phyloP scores from a whole-genome alignment of 2,113 vertebrate species.

The Clarias batrachus region DNA sequence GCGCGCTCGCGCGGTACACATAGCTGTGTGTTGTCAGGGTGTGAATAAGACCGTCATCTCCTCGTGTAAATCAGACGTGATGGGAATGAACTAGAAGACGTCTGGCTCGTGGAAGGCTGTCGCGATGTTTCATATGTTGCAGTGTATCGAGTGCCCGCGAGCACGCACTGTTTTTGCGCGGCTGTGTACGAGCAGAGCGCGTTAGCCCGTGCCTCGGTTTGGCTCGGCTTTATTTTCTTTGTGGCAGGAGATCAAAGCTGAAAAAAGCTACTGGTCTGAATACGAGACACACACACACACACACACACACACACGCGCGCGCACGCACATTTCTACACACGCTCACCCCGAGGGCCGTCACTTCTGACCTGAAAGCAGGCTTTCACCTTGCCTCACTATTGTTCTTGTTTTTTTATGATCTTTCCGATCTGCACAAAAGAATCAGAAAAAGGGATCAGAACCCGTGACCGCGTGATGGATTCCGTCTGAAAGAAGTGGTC shows the following conservation, averaged over 20 bases:
- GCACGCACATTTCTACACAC: slow-evolving; percentile 36
- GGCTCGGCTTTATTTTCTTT: slow-evolving; percentile 48
- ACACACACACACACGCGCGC: slow-evolving; percentile 49
- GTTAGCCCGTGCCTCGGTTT: slow-evolving; percentile 33
- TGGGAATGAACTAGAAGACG: background rate
- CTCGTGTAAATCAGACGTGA: background rate
- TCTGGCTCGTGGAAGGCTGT: background rate
- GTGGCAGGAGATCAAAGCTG: slow-evolving; percentile 57
- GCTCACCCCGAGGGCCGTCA: slow-evolving; percentile 45
- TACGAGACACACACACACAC: slow-evolving; percentile 44
- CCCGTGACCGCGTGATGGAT: background rate
- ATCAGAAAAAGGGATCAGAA: background rate
- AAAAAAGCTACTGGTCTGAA: slow-evolving; percentile 27
- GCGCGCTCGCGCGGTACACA: background rate
- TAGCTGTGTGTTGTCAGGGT: background rate
- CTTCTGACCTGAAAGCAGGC: background rate
- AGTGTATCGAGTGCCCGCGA: background rate
- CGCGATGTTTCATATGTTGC: background rate
- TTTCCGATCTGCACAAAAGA: background rate
- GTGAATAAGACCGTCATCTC: background rate
- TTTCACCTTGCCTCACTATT: background rate
- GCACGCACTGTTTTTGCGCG: background rate
- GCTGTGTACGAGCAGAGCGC: background rate
- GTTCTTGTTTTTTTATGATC: background rate
- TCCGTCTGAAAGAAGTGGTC: background rate